Evolutionary conservation across 2,113 vertebrate species (phyloP).

Genomic region (Hassar affinis): DNA sequence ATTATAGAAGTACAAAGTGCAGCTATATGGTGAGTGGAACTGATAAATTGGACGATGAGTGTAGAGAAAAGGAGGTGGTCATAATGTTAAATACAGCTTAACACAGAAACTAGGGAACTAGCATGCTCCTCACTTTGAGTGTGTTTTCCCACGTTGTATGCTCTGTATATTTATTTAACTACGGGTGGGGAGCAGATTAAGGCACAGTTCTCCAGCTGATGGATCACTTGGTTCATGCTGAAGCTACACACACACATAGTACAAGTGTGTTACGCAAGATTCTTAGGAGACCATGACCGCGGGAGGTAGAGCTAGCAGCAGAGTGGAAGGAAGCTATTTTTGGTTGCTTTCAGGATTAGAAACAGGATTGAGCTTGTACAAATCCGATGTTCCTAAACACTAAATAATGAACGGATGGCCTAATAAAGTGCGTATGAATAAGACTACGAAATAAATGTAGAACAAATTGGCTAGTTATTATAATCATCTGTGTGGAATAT

Average conservation of each 20-base stretch:
- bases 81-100: constrained; percentile 3
- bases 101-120: neutral
- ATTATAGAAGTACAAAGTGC: too few species aligned
- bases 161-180: constrained; percentile 32
- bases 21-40: too few species aligned
- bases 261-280: constrained; percentile 36
- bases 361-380: neutral
- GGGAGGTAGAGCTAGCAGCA: neutral
- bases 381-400: constrained; percentile 24
- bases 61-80: too few species aligned
- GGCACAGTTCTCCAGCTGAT: neutral
- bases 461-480: neutral
- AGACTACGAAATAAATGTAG: neutral
- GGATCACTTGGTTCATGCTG: neutral
- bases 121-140: neutral
- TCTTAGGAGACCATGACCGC: constrained; percentile 30
- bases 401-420: neutral
- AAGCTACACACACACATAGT: neutral
- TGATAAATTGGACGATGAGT: too few species aligned
- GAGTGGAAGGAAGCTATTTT: constrained; percentile 26
- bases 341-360: constrained; percentile 1
- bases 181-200: constrained; percentile 25
- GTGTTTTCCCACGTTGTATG: neutral
- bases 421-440: neutral
- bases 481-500: neutral